These are phyloP conservation scores for Merluccius polli DNA, from an alignment of 2,797 vertebrate species.

Conservation along the genomic window DNA sequence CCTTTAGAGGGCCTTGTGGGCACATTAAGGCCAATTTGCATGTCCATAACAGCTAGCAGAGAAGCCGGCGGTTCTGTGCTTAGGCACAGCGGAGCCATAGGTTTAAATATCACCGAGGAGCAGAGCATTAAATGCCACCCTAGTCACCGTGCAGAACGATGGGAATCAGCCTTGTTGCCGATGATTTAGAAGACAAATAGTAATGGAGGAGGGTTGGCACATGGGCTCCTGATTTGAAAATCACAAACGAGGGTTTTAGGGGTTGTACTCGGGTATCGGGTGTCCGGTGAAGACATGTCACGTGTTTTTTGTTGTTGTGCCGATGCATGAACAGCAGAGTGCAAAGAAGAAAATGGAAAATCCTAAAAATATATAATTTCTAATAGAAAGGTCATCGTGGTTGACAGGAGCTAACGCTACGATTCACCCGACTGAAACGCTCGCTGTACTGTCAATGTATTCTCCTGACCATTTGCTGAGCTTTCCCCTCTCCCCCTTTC, in stretches of 20 bases:
- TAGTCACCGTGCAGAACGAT: conserved; percentile 57
- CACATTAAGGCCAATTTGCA: conserved; percentile 77
- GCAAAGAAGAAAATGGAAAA: neutral
- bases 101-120: conserved; percentile 68
- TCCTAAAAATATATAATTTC: too few relatives aligned
- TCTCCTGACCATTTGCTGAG: conserved; percentile 39
- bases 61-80: conserved; percentile 55
- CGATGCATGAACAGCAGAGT: neutral
- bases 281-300: neutral
- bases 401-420: too few relatives aligned
- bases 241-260: neutral
- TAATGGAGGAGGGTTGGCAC: neutral
- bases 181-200: conserved; percentile 61
- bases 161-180: conserved; percentile 68
- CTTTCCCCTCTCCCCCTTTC: conserved; percentile 53
- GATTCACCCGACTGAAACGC: too few relatives aligned
- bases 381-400: too few relatives aligned
- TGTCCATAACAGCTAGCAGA: conserved; percentile 70
- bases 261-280: neutral
- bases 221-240: too few relatives aligned
- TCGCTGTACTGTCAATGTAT: conserved; percentile 35
- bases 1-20: conserved; percentile 75
- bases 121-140: conserved; percentile 52
- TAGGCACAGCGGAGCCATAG: conserved; percentile 69
- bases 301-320: too few relatives aligned